Percentiles rank a stretch among this genome's conserved stretches.
Conservation (phyloP, 2,797 vertebrate species). For the Vireo griseus region DNA sequence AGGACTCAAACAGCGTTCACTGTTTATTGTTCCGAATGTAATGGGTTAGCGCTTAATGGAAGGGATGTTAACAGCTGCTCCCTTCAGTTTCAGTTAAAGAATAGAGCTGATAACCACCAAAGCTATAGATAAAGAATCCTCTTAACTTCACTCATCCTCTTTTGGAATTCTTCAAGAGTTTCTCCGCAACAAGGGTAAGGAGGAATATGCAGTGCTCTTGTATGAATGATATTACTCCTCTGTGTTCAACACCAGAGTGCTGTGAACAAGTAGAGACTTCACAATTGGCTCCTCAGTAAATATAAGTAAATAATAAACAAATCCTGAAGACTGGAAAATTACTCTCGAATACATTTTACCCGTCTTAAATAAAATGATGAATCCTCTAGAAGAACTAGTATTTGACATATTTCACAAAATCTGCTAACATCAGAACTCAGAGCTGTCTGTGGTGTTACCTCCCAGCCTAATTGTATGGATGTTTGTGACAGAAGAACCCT, state of each 20-base stretch:
- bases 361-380: neutral
- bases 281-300: neutral
- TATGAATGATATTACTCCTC: neutral
- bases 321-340: neutral
- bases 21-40: conserved; percentile 47
- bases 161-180: conserved; percentile 55
- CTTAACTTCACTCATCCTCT: conserved; percentile 63
- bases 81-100: conserved; percentile 54
- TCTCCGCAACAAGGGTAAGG: conserved; percentile 14
- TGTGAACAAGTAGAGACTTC: neutral
- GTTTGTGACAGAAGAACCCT: neutral
- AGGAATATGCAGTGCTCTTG: neutral
- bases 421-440: neutral
- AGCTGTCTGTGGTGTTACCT: neutral
- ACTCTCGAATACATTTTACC: neutral
- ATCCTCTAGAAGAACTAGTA: neutral
- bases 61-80: conserved; percentile 49
- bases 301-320: neutral
- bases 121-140: conserved; percentile 28
- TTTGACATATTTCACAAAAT: neutral
- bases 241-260: neutral
- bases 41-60: neutral
- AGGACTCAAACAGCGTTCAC: conserved; percentile 35
- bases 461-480: neutral
- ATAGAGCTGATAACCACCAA: neutral